Percentiles rank a stretch among this genome's conserved stretches.
Evolutionary conservation across 2,888 invertebrate genomes (phyloP).

Genomic region (Cheilosia variabilis): DNA sequence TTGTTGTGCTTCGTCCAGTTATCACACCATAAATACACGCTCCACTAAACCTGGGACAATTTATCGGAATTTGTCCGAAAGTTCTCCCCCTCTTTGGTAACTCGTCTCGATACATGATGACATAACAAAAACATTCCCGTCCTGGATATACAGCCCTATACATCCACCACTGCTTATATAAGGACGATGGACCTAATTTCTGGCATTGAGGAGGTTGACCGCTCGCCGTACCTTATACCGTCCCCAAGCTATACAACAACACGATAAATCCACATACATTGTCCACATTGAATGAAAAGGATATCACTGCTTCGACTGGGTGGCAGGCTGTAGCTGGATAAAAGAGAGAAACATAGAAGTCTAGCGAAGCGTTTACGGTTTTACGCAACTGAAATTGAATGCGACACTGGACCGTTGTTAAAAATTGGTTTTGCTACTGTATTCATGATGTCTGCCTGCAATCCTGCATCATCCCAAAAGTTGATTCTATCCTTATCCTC

Average conservation of each 20-base stretch:
- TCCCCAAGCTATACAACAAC: conserved; percentile 36
- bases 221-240: neutral
- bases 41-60: conserved; percentile 54
- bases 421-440: conserved; percentile 53
- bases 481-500: neutral
- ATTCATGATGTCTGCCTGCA: neutral
- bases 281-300: conserved; percentile 34
- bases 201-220: conserved; percentile 19
- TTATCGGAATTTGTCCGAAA: conserved; percentile 56
- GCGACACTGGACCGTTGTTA: conserved; percentile 62
- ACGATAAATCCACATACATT: conserved; percentile 35
- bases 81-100: neutral
- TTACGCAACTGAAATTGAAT: conserved; percentile 72
- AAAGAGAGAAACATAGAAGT: conserved; percentile 36
- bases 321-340: neutral
- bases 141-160: conserved; percentile 24
- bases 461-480: neutral
- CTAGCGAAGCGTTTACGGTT: conserved; percentile 66
- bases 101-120: conserved; percentile 40
- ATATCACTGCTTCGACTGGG: conserved; percentile 32
- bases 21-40: conserved; percentile 61
- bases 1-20: conserved; percentile 40
- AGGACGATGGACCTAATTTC: conserved; percentile 66
- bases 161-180: conserved; percentile 9
- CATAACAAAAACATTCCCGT: conserved; percentile 44